Evolutionary conservation across 1,140 invertebrate genomes (phyloP).

Genomic region (Mesaphorura yosii): DNA sequence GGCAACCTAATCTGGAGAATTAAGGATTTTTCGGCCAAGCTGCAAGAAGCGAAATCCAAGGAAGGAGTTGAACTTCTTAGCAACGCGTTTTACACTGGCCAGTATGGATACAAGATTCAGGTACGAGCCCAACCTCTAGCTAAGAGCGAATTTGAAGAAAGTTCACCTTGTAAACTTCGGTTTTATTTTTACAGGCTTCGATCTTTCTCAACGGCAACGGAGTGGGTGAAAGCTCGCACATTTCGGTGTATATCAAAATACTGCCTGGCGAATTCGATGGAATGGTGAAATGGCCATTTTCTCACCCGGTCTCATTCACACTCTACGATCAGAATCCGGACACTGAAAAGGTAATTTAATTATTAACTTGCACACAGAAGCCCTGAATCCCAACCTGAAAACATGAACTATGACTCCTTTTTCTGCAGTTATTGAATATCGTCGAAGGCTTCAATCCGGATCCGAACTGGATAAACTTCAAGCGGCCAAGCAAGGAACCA

Average conservation of each 20-base stretch:
- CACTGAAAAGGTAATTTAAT: constrained; percentile 41
- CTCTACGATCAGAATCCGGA: constrained; percentile 76
- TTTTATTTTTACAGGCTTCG: constrained; percentile 54
- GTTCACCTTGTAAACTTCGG: not conserved
- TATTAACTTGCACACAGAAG: no score
- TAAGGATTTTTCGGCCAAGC: constrained; percentile 68
- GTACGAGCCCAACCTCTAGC: constrained; percentile 35
- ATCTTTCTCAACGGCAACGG: constrained; percentile 90
- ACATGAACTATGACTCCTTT: constrained; percentile 13
- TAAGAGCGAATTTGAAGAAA: not conserved
- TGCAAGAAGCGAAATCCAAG: constrained; percentile 74
- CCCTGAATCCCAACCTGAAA: not conserved
- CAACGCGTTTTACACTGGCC: constrained; percentile 83
- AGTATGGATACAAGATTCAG: constrained; percentile 88
- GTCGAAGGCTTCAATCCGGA: constrained; percentile 88
- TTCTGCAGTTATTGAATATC: constrained; percentile 66
- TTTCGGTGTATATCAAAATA: constrained; percentile 89
- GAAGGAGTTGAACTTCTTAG: constrained; percentile 81
- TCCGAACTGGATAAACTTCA: constrained; percentile 90
- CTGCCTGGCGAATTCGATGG: constrained; percentile 89
- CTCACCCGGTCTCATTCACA: constrained; percentile 82
- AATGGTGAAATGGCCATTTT: constrained; percentile 85
- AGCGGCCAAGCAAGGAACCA: constrained; percentile 72
- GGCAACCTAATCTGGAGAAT: constrained; percentile 87
- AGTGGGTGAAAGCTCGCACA: constrained; percentile 76